Evolutionary conservation across 2,113 vertebrate genomes (phyloP), one percentile per base, ranked within the genome.

Genomic region (Chaetorhynchus papuensis): DNA sequence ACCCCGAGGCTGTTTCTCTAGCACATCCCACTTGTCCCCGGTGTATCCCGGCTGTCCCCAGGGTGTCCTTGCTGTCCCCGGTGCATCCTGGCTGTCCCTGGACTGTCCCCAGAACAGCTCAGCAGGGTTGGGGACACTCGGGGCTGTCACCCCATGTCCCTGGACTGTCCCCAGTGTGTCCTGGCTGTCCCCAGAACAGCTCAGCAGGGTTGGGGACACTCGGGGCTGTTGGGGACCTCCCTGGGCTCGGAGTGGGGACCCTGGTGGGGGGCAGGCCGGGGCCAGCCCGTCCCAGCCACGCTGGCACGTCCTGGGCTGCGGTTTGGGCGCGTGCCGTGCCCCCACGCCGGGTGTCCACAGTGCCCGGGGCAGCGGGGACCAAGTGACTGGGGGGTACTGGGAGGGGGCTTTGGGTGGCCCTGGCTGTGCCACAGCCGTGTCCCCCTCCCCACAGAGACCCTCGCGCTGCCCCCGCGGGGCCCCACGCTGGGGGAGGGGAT

Each of bases 301-400:
- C 83, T 82, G 83, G 60, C 64, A 4, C 0, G 31, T 28, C 72
- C 65, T 8, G 47, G 18, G 81, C 77, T 17, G 49, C 2, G 42
- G 8, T 57, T 53, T 27, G 89, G 89, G 71, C 47, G 61, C 23
- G 45, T 24, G 76, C 37, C 9, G 37, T 33, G 83, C 52, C 63
- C 86, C 72, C 63, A 3, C 5, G 6, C 70, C 10, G 60, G 15
- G 76, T 69, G 33, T 22, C 70, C 71, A 2, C 18, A 5, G 33
- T 3, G 53, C 41, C 57, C 9, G 16, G 63, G 71, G 28, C 24
- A 6, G 41, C 11, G 12, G 83, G 53, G 35, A 54, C 30, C 12
- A 0, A 31, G 93, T 5, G 47, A 16, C 83, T 0, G 7, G 23
- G 18, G 42, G 74, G 11, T 2, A 1, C 4, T 0, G 54, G 56